Evolutionary conservation across 2,797 vertebrate species (phyloP).

Genomic region (Tinamus major): DNA sequence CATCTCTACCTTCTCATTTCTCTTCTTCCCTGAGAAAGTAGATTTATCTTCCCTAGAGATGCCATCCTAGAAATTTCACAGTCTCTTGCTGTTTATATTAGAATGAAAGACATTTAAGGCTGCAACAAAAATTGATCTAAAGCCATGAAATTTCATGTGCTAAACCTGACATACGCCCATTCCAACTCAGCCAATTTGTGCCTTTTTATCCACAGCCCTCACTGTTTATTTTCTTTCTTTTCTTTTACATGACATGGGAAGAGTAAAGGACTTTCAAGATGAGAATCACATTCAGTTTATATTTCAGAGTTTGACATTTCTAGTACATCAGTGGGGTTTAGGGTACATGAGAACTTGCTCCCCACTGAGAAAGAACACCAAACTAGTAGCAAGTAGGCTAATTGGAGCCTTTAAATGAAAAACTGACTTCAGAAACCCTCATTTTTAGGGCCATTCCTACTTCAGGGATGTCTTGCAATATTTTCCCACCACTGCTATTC

Average conservation of each 20-base stretch:
- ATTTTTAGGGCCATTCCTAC: neutral
- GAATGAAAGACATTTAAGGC: neutral
- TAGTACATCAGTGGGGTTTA: neutral
- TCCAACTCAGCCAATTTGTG: neutral
- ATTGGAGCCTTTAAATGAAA: neutral
- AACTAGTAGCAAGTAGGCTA: neutral
- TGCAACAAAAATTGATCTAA: neutral
- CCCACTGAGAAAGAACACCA: neutral
- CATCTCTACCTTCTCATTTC: neutral
- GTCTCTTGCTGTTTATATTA: neutral
- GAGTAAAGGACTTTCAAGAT: neutral
- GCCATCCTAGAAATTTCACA: neutral
- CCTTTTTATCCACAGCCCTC: neutral
- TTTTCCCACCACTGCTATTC: fast-evolving
- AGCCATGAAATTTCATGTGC: neutral
- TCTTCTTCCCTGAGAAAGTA: neutral
- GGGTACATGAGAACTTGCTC: neutral
- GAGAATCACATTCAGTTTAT: neutral
- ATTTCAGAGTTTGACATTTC: neutral
- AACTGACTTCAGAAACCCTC: neutral
- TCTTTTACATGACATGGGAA: neutral
- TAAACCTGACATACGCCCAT: neutral
- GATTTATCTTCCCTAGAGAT: neutral
- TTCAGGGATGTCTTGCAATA: neutral
- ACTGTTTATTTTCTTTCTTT: neutral